Evolutionary conservation across 2,888 invertebrate species (phyloP).

Genomic region (Mantis religiosa): DNA sequence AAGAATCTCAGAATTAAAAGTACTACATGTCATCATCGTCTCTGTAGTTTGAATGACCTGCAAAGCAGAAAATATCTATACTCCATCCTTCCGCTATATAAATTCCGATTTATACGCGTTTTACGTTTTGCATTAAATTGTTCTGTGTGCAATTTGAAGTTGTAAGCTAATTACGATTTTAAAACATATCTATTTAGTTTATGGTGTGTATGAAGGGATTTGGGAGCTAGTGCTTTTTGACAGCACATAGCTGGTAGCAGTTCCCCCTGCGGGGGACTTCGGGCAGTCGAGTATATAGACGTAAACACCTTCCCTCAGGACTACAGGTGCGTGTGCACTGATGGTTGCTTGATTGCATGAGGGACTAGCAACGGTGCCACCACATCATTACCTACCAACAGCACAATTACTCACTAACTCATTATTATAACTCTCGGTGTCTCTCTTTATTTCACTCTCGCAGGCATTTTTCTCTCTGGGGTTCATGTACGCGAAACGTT

Average conservation of each 20-base stretch:
- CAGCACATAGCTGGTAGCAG: neutral
- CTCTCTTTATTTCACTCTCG: neutral
- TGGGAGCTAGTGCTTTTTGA: neutral
- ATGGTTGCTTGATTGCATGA: neutral
- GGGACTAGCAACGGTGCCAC: neutral
- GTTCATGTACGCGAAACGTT: too few relatives aligned
- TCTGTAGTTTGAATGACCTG: too few relatives aligned
- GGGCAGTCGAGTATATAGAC: neutral
- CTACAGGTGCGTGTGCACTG: neutral
- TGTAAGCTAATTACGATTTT: neutral
- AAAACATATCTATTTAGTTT: neutral
- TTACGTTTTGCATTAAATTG: too few relatives aligned
- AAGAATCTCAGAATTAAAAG: too few relatives aligned
- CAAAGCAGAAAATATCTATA: too few relatives aligned
- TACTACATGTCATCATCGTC: too few relatives aligned
- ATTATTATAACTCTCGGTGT: neutral
- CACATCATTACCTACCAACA: neutral
- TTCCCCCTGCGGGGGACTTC: neutral
- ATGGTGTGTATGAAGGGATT: neutral
- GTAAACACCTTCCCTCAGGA: neutral
- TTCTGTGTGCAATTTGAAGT: neutral
- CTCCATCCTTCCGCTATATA: too few relatives aligned
- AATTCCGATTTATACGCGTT: too few relatives aligned
- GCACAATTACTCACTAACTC: neutral
- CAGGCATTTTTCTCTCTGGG: too few relatives aligned